phyloP scores from a whole-genome alignment of 2,888 invertebrate genomes.

The Diplolepis rosae region DNA sequence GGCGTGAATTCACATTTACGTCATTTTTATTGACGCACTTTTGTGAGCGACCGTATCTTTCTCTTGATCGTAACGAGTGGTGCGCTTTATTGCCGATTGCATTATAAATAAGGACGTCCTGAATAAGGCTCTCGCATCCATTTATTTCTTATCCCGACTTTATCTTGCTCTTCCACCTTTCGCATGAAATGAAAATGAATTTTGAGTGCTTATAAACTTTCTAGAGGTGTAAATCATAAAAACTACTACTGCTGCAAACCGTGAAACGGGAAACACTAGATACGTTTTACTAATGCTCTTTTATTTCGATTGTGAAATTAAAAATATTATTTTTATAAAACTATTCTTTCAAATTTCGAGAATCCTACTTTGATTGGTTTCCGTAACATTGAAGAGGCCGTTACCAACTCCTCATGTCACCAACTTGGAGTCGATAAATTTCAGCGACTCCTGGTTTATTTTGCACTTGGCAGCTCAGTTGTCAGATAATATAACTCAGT shows the following conservation, averaged over 20 bases:
- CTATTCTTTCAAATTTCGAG: no score
- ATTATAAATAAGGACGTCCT: constrained; percentile 28
- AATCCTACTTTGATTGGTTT: no score
- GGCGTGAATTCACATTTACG: neutral
- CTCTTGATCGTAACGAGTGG: constrained; percentile 24
- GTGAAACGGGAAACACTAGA: no score
- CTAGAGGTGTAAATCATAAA: neutral
- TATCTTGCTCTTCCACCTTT: constrained; percentile 17
- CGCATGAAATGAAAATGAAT: constrained; percentile 17
- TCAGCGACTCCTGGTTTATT: neutral
- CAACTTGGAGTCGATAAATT: neutral
- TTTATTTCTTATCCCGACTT: constrained; percentile 15
- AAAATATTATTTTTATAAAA: no score
- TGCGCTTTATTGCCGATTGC: constrained; percentile 26
- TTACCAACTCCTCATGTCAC: neutral
- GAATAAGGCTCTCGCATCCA: constrained; percentile 26
- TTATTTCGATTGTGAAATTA: no score
- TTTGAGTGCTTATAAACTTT: constrained; percentile 22
- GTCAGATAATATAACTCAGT: neutral
- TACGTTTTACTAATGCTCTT: no score
- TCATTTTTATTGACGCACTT: constrained; percentile 24
- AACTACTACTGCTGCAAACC: neutral
- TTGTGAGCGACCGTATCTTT: constrained; percentile 8
- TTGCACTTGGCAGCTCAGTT: neutral
- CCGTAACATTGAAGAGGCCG: neutral